Conservation (phyloP, 2,113 vertebrate species). For the Callospermophilus lateralis region DNA sequence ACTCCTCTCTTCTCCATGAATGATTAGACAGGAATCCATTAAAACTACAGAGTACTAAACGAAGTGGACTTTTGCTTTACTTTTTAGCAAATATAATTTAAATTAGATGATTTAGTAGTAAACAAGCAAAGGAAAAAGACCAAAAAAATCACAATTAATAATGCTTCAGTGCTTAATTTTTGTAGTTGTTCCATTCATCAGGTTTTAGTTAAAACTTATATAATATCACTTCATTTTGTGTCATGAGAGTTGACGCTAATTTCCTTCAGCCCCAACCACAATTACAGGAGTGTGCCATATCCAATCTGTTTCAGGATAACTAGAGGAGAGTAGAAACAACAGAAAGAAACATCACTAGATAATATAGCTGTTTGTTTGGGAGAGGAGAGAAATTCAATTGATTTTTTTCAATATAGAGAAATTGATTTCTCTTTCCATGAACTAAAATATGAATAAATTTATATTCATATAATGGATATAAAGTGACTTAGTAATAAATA, state of each 20-base stretch:
- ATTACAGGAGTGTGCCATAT: neutral
- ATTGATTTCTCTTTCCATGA: neutral
- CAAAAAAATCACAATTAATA: neutral
- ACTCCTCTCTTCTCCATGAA: constrained; percentile 25
- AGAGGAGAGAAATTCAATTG: neutral
- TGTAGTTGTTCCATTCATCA: constrained; percentile 16
- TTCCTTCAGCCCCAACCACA: neutral
- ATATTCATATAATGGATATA: neutral
- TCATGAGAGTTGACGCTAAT: neutral
- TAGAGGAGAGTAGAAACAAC: neutral
- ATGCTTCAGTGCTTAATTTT: neutral
- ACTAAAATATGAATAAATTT: neutral
- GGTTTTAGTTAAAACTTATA: constrained; percentile 36
- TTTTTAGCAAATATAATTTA: constrained; percentile 57
- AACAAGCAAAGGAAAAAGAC: constrained; percentile 45
- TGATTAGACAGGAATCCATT: constrained; percentile 1
- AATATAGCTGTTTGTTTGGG: neutral
- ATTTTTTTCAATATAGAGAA: neutral
- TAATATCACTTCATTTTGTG: constrained; percentile 40
- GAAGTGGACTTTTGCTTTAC: constrained; percentile 7
- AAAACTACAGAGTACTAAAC: constrained; percentile 1
- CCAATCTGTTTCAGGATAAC: neutral
- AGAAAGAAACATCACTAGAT: neutral
- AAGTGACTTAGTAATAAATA: neutral
- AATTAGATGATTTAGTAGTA: constrained; percentile 45